Evolutionary conservation across 2,113 vertebrate genomes (phyloP), one percentile per base, ranked within the genome.

Genomic region (Tinamus guttatus): DNA sequence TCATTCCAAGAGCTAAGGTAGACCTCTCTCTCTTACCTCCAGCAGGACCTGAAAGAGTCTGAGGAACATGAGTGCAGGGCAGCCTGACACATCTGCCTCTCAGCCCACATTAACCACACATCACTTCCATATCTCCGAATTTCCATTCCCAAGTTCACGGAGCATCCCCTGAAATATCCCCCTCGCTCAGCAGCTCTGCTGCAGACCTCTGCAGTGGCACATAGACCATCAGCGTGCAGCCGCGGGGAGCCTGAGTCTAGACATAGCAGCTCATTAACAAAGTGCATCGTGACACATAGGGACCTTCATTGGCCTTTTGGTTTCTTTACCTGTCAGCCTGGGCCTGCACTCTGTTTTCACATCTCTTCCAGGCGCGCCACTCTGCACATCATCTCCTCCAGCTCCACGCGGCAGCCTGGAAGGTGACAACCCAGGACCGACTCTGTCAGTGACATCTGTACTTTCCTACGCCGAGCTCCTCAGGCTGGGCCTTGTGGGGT

Each of bases 261-360:
- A 73, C 81, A 81, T 0, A 91, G 89, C 93, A 95, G 89, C 84
- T 95, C 47, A 10, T 89, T 16, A 47, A 74, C 51, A 41, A 27
- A 36, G 13, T 22, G 59, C 10, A 0, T 70, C 77, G 64, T 9
- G 58, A 30, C 15, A 7, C 1, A 0, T 64, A 54, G 17, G 71
- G 82, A 87, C 63, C 82, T 24, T 0, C 0, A 28, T 5, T 11
- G 0, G 0, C 47, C 81, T 56, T 45, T n/a, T 2, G 0, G 4
- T 56, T n/a, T 87, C 64, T 81, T 41, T 45, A 52, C 41, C 15
- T 3, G 0, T n/a, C n/a, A 17, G 27, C 78, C 32, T 0, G 0
- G 21, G n/a, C 36, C 73, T 2, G 0, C 30, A 24, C 56, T 2
- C 4, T 1, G 1, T 32, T 32, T 7, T 10, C 78, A 60, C 32